These are phyloP conservation scores for Drosophila cardini DNA, from an alignment of 1,140 invertebrate genomes.

Conservation along the genomic window DNA sequence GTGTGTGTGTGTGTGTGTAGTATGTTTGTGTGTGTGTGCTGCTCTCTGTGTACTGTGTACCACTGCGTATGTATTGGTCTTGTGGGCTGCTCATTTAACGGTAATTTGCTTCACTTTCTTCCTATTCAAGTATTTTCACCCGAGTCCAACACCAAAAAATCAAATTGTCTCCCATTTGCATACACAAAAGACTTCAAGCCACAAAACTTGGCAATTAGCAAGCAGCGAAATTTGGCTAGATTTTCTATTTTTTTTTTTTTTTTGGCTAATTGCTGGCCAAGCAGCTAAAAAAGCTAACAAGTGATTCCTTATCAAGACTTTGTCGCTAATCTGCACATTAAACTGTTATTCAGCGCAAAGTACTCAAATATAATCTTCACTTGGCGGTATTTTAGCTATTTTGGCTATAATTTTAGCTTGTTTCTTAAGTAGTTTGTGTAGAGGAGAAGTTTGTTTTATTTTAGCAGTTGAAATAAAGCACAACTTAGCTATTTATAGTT, in stretches of 20 bases:
- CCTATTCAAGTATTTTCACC: conserved; percentile 45
- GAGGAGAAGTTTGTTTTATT: no score
- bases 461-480: no score
- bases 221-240: conserved; percentile 61
- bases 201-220: conserved; percentile 74
- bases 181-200: conserved; percentile 65
- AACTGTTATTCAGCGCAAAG: conserved; percentile 25
- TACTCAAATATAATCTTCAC: conserved; percentile 20
- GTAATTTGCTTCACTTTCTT: conserved; percentile 55
- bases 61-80: conserved; percentile 8
- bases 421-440: background rate
- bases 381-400: background rate
- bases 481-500: no score
- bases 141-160: background rate
- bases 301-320: conserved; percentile 60
- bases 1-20: conserved; percentile 3
- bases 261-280: conserved; percentile 68
- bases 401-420: background rate
- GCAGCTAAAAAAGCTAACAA: conserved; percentile 24
- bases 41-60: background rate
- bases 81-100: conserved; percentile 47
- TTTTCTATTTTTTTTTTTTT: conserved; percentile 40
- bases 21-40: background rate
- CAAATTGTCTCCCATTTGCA: conserved; percentile 70
- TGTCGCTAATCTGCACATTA: conserved; percentile 50